Percentiles rank a stretch among this genome's conserved stretches.
Conservation (phyloP, 2,113 vertebrate species). For the Mustela nigripes region DNA sequence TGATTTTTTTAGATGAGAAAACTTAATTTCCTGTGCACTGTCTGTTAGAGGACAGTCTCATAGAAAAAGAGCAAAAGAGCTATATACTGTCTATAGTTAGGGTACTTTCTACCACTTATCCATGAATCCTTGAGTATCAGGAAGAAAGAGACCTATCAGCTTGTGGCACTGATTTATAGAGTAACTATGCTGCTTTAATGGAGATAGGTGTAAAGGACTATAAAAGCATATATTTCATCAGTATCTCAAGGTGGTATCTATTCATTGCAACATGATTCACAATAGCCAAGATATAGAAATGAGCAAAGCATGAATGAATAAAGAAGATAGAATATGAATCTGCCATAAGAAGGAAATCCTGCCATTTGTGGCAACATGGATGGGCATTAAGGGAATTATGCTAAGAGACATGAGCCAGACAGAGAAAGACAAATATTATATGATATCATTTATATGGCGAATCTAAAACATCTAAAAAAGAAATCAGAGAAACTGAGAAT, state of each 20-base stretch:
- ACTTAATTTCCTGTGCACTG: background rate
- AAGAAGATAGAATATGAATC: background rate
- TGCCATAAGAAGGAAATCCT: background rate
- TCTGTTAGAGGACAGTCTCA: background rate
- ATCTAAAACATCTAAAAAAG: background rate
- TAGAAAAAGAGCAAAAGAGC: background rate
- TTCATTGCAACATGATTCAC: background rate
- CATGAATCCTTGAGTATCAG: background rate
- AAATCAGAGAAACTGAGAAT: background rate
- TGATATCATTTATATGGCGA: background rate
- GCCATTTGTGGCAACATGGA: background rate
- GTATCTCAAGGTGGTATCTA: background rate
- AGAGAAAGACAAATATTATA: background rate
- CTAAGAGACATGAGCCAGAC: background rate
- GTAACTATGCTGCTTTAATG: background rate
- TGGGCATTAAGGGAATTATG: background rate
- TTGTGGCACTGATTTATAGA: background rate
- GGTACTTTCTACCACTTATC: background rate
- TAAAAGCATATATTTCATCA: background rate
- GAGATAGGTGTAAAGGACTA: background rate
- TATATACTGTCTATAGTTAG: background rate
- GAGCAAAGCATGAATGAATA: background rate
- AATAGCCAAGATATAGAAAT: background rate
- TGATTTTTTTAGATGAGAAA: background rate
- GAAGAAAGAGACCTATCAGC: background rate